Base-by-base conservation (phyloP, 2,113 vertebrate genomes). In the Callithrix jacchus region DNA sequence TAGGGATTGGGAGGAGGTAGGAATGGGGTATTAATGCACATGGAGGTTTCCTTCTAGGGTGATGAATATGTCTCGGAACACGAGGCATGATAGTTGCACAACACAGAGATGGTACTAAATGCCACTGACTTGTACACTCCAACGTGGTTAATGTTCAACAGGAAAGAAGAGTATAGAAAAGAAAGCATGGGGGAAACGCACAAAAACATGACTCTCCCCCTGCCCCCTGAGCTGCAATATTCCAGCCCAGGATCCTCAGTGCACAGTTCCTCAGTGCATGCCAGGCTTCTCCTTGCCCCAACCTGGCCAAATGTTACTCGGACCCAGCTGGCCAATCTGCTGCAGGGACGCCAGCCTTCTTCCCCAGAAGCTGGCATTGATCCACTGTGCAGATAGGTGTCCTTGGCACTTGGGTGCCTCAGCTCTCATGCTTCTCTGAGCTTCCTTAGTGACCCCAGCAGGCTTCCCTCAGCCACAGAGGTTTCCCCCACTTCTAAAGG, bases 381-480 rank as follows among this genome's bases (percentile, higher is more conserved):
- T 21, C 35, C 56, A 45, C 42, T 30, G 6, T 61, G 0, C 2
- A 10, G 18, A 27, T 11, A 35, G n/a, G 32, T 42, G 30, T 56
- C 27, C 45, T 32, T 35, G 61, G 30, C 1, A 10, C 7, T 42
- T 89, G 35, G 85, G 40, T 84, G 77, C 66, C 40, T 71, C 54
- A 27, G 77, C 54, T 97, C 37, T 52, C 45, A 13, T 61, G 61
- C 74, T 96, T 93, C 66, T 94, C 95, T n/a, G 85, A 71, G 77
- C 84, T 93, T 76, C 92, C 30, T 0, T 1, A 77, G 94, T 88
- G 35, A 73, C 52, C 30, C 20, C 17, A 45, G 68, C 12, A 88
- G 54, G n/a, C 11, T 40, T 94, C n/a, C 0, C 32, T 40, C 8
- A 20, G 32, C 56, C 13, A 42, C 49, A 79, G 64, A 61, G 77